Conservation (phyloP, 1,140 invertebrate genomes). For the Hydropsyche tenuis region DNA sequence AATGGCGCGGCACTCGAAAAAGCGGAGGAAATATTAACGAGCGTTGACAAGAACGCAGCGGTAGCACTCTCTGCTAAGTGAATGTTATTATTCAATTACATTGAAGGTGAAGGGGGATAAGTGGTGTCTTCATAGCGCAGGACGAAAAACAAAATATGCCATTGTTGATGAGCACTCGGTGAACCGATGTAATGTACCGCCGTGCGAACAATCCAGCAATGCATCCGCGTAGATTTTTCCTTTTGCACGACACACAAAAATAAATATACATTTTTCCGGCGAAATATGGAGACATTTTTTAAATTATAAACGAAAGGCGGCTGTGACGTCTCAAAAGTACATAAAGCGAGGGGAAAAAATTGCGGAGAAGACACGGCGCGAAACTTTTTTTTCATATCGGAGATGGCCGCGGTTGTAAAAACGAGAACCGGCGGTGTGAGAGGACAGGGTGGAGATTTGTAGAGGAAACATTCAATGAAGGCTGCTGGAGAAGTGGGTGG, state of each 20-base stretch:
- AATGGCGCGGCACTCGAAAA: slow-evolving; percentile 1
- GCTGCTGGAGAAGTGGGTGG: slow-evolving; percentile 24
- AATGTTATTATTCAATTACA: slow-evolving; percentile 34
- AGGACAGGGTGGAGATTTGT: slow-evolving; percentile 45
- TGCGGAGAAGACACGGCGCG: not conserved
- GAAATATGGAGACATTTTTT: not conserved
- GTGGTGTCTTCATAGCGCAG: slow-evolving; percentile 15
- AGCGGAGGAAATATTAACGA: slow-evolving; percentile 21
- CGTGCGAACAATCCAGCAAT: not conserved
- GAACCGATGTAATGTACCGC: not conserved
- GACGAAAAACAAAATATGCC: not conserved
- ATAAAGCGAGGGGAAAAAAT: not conserved
- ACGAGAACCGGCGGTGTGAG: slow-evolving; percentile 37
- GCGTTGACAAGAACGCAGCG: slow-evolving; percentile 20
- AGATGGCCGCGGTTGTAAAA: slow-evolving; percentile 31
- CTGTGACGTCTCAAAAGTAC: not conserved
- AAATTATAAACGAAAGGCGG: slow-evolving; percentile 16
- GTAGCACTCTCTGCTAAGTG: slow-evolving; percentile 23
- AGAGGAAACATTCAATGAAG: slow-evolving; percentile 46
- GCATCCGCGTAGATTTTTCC: not conserved
- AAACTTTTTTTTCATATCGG: not conserved
- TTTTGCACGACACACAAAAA: not conserved
- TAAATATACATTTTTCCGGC: too few relatives aligned
- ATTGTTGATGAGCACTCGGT: not conserved
- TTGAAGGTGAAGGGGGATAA: slow-evolving; percentile 26